Evolutionary conservation across 1,140 invertebrate species (phyloP).

Genomic region (Drosophila leontia): DNA sequence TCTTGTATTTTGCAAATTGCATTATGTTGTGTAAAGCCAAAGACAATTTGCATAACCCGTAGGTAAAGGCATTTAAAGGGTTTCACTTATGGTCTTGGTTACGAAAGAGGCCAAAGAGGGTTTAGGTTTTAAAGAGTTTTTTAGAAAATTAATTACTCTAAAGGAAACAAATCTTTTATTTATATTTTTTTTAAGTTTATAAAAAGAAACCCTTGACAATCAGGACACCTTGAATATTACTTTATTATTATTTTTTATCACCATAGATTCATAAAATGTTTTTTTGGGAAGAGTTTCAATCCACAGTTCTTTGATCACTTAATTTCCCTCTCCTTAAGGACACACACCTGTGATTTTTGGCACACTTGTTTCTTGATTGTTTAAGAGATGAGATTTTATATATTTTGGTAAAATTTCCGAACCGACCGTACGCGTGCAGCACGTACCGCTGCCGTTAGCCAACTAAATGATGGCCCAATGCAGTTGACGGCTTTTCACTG

Average conservation of each 20-base stretch:
- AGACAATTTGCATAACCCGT: slow-evolving; percentile 22
- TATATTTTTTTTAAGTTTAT: background rate
- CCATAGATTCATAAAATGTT: background rate
- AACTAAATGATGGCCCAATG: slow-evolving; percentile 76
- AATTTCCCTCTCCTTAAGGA: slow-evolving; percentile 31
- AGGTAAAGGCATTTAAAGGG: slow-evolving; percentile 7
- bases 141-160: rapidly evolving
- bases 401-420: slow-evolving; percentile 28
- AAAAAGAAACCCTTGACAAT: background rate
- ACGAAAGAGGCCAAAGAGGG: background rate
- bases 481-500: slow-evolving; percentile 60
- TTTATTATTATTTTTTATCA: background rate
- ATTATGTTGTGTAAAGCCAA: slow-evolving; percentile 16
- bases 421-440: slow-evolving; percentile 75
- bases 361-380: slow-evolving; percentile 1
- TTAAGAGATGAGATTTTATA: background rate
- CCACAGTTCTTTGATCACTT: slow-evolving; percentile 1
- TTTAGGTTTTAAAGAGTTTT: background rate
- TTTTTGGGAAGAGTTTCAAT: too few relatives aligned
- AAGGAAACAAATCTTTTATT: background rate
- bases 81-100: slow-evolving; percentile 15
- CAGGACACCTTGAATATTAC: background rate
- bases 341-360: slow-evolving; percentile 34
- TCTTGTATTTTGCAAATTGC: slow-evolving; percentile 12
- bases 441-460: slow-evolving; percentile 75